Conservation (phyloP, 2,113 vertebrate species). For the Cyprinodon tularosa region DNA sequence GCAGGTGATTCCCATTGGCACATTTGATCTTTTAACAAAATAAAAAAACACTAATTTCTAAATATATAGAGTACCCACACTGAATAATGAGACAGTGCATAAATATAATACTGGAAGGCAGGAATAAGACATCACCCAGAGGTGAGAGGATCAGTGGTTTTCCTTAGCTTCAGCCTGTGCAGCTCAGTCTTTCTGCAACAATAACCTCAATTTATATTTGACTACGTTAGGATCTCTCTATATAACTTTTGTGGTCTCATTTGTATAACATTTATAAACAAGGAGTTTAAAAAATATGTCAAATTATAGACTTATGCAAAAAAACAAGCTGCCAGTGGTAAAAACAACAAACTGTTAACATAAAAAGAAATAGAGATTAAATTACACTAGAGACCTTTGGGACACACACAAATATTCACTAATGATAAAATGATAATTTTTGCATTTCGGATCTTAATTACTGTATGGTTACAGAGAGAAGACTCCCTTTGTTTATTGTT, state of each 20-base stretch:
- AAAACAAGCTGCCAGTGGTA: constrained; percentile 1
- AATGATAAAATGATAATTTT: background rate
- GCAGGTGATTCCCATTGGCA: constrained; percentile 72
- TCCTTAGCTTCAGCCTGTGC: constrained; percentile 54
- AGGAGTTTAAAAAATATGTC: background rate
- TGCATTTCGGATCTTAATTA: background rate
- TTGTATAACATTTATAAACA: background rate
- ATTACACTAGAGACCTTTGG: too few relatives aligned
- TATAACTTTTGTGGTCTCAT: constrained; percentile 8
- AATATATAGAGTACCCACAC: constrained; percentile 63
- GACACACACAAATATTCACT: background rate
- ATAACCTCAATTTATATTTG: constrained; percentile 9
- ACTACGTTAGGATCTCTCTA: background rate
- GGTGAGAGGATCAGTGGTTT: constrained; percentile 49
- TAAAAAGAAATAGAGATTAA: too few relatives aligned
- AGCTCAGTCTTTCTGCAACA: constrained; percentile 68
- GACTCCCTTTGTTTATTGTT: constrained; percentile 2
- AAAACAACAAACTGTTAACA: background rate
- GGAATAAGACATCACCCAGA: constrained; percentile 60
- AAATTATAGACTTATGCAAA: background rate
- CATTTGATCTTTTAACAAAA: constrained; percentile 62
- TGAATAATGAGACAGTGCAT: constrained; percentile 47
- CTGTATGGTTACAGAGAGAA: constrained; percentile 6
- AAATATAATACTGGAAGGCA: constrained; percentile 71
- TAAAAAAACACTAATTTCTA: constrained; percentile 35